These are phyloP conservation scores for Amphipoea lucens DNA, from an alignment of 2,888 invertebrate genomes.

Conservation along the genomic window DNA sequence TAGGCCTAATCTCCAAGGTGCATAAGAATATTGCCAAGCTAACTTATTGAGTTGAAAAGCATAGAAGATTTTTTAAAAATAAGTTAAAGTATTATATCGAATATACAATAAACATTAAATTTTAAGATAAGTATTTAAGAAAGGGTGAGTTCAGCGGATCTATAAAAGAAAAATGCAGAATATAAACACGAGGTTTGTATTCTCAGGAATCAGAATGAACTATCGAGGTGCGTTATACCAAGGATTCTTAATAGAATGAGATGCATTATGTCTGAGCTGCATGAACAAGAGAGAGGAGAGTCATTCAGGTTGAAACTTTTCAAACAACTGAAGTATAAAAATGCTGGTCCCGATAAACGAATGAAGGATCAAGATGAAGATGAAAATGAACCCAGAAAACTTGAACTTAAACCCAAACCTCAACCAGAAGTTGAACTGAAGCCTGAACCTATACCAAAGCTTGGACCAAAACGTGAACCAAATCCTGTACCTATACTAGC, in stretches of 20 bases:
- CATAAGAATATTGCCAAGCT: not conserved
- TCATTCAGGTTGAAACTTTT: slow-evolving; percentile 40
- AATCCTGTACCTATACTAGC: not conserved
- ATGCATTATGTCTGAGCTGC: slow-evolving; percentile 23
- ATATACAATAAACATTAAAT: not conserved
- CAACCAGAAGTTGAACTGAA: not conserved
- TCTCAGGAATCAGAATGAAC: slow-evolving; percentile 75
- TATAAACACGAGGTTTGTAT: slow-evolving; percentile 61
- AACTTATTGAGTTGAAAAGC: not conserved
- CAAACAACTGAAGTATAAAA: slow-evolving; percentile 36
- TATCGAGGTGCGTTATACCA: slow-evolving; percentile 46
- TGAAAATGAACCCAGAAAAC: no score
- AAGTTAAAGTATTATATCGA: not conserved
- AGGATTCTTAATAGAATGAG: slow-evolving; percentile 11
- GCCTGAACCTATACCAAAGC: not conserved
- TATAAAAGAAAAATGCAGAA: slow-evolving; percentile 13
- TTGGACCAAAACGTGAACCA: not conserved
- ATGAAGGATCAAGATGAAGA: not conserved
- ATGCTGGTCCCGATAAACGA: no score
- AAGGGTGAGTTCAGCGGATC: slow-evolving; percentile 30
- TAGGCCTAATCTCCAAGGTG: not conserved
- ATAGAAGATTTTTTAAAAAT: not conserved
- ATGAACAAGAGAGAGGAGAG: slow-evolving; percentile 58
- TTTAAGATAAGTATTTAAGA: not conserved
- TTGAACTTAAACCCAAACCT: not conserved